Evolutionary conservation across 2,113 vertebrate species (phyloP).

Genomic region (Rousettus leschenaultii): DNA sequence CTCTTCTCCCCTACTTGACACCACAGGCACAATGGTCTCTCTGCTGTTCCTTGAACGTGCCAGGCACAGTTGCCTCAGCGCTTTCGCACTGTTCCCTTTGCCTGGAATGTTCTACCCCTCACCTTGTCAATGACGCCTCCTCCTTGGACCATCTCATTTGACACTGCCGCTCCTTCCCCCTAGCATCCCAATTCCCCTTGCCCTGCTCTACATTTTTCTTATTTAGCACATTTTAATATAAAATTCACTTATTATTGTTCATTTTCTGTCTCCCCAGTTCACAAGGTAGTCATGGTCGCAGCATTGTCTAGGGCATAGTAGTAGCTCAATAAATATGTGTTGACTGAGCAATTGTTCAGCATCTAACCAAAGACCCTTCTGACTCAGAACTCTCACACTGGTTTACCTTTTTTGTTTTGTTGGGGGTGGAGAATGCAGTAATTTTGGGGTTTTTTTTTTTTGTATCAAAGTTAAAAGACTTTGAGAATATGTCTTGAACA

Average conservation of each 20-base stretch:
- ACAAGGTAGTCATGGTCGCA: not conserved
- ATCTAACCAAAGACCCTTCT: not conserved
- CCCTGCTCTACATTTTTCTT: not conserved
- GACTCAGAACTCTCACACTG: not conserved
- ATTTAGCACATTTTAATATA: not conserved
- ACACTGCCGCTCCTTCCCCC: not conserved
- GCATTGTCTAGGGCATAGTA: not conserved
- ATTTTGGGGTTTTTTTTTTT: not conserved
- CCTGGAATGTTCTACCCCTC: not conserved
- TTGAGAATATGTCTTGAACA: not conserved
- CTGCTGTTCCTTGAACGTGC: not conserved
- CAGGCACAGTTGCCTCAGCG: not conserved
- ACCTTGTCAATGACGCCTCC: not conserved
- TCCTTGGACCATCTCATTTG: not conserved
- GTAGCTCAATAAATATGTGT: not conserved
- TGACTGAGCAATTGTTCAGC: not conserved
- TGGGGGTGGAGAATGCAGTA: not conserved
- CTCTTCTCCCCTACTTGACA: not conserved
- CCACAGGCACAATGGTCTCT: not conserved
- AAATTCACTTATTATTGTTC: not conserved
- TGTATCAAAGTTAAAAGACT: not conserved
- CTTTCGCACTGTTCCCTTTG: not conserved
- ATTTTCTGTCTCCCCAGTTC: not conserved
- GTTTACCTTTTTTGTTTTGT: not conserved
- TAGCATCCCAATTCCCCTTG: not conserved